Evolutionary conservation across 92 coral and sea anemone genomes (phyloP), one percentile per base, ranked within the genome.

Genomic region (Epizoanthus fatuus): DNA sequence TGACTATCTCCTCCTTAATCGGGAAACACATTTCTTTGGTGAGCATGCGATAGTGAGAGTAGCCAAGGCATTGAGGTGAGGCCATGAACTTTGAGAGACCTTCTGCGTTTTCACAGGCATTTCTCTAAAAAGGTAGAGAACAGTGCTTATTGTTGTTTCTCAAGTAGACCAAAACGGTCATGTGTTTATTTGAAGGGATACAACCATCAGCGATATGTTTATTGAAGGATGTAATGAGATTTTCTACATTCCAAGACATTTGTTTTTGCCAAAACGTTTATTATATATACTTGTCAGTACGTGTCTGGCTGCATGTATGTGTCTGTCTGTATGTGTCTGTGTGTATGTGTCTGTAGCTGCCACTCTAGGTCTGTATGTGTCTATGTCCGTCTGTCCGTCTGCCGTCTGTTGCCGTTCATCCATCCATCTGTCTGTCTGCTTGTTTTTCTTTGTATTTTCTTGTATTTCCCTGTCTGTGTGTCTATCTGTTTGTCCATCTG

Each of bases 11-110:
- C 15, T 82, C 87, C 40, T 69, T 84, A n/a, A 89, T 83, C 3
- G 98, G 98, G 45, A 89, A 90, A 69, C 98, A 94, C n/a, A 94
- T 75, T 44, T 93, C 80, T 42, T 86, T 94, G 13, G 92, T 92
- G 58, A 94, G 89, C 49, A 84, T 87, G 25, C 89, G 83, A 81
- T 94, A 94, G 10, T 68, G 86, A 7, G 95, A 72, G 78, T 94
- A 94, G 0, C 98, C 98, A 1, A 94, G 94, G 32, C 98, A 94
- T 89, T 94, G 98, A 0, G 98, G 98, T 5, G 98, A 94, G 0
- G 98, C 95, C 98, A 94, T 94, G 81, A 84, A 94, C 40, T 92
- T 84, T 19, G 92, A 83, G 66, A 83, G 77, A 8, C 94, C 95
- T 14, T 90, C 88, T 3, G 74, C 94, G 59, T 94, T 80, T 4